Evolutionary conservation across 1,140 invertebrate species (phyloP).

Genomic region (Akabosia matsudoensis): DNA sequence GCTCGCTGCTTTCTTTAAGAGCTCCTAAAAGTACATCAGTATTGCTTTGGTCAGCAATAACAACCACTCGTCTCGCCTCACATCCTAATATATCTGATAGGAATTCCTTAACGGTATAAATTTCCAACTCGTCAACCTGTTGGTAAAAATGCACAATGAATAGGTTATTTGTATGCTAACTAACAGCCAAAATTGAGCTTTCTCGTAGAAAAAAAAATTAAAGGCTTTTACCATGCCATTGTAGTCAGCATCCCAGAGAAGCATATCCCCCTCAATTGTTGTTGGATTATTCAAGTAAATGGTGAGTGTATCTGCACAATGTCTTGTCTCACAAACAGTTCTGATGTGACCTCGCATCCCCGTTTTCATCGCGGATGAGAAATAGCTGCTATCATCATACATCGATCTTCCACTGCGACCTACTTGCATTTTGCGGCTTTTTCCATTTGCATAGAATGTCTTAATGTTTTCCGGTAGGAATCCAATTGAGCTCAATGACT

Average conservation of each 20-base stretch:
- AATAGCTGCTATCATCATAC: constrained; percentile 29
- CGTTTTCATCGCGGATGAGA: constrained; percentile 55
- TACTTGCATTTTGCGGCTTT: constrained; percentile 21
- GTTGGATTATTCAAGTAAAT: constrained; percentile 58
- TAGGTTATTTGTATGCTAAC: constrained; percentile 17
- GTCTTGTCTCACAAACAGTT: constrained; percentile 53
- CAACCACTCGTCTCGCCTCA: constrained; percentile 54
- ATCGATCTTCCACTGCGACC: background rate
- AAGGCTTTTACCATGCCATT: constrained; percentile 54
- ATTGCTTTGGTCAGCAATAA: constrained; percentile 57
- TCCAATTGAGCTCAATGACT: constrained; percentile 54
- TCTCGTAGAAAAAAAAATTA: background rate
- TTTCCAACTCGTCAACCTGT: constrained; percentile 54
- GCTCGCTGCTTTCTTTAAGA: constrained; percentile 49
- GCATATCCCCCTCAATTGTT: constrained; percentile 53
- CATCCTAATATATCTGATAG: constrained; percentile 55
- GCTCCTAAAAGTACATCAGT: constrained; percentile 52
- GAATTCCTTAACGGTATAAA: constrained; percentile 55
- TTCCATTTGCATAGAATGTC: constrained; percentile 59
- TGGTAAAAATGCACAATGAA: background rate
- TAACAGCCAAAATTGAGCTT: background rate
- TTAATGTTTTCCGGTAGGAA: constrained; percentile 57
- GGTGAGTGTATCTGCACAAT: constrained; percentile 57
- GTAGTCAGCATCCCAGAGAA: constrained; percentile 57
- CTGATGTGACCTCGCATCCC: constrained; percentile 56